Base-by-base conservation (phyloP, 2,888 invertebrate genomes). In the Drosophila putrida region DNA sequence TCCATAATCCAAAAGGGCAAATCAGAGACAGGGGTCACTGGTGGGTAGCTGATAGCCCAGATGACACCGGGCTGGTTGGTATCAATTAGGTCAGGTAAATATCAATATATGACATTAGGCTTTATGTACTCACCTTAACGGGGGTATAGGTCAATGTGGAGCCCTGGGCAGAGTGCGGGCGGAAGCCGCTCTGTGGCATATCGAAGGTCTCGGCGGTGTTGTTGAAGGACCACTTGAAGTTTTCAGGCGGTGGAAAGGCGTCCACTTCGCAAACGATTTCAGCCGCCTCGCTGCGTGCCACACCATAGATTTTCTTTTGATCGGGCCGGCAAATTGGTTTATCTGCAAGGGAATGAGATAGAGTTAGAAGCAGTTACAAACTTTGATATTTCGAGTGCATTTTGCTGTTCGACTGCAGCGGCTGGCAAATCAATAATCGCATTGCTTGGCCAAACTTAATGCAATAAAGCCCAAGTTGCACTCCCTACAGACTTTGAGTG, bases 221-320 rank as follows among this genome's bases (percentile, higher is more conserved):
- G 93, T 98, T 98, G 91, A 98, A 96, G 31, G 95, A 95, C 97
- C 97, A 97, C 85, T 96, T 96, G 92, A 97, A 97, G 89, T 94
- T 95, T 89, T 96, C 95, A 2, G 96, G 97, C 0, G 95, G 94
- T 13, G 97, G 97, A 92, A 96, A 97, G 25, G 97, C 95, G 89
- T 97, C 97, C 47, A 97, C 97, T 92, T 96, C 96, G 91, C 97
- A 97, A 51, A 95, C 93, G 63, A 97, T 95, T 90, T 95, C 95
- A 0, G 96, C 96, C 59, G 95, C 95, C 92, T 97, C 97, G 91
- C 96, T 95, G 67, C 96, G 94, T 1, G 97, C 97, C 2, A 97
- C 96, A 0, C 97, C 97, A 81, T 97, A 97, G 69, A 97, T 95
- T 51, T 95, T 94, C 88, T 96, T 95, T 90, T 96, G 95, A 64